Percentiles rank a stretch among this genome's conserved stretches.
Evolutionary conservation across 1,140 invertebrate species (phyloP).

Genomic region (Bombyx mandarina): DNA sequence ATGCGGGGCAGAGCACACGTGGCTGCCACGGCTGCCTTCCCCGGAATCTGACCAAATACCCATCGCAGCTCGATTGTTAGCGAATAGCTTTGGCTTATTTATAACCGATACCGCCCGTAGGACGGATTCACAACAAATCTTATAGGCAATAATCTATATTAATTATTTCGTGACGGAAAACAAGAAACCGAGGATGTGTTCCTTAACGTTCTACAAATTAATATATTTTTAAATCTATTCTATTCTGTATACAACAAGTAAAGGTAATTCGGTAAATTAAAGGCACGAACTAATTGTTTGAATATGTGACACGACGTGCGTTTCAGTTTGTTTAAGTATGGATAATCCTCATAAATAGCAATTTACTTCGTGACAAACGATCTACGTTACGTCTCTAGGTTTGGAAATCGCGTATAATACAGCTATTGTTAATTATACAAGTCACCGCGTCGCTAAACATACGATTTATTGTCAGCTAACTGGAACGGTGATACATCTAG

Average conservation of each 20-base stretch:
- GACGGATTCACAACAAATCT: no score
- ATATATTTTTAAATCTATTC: no score
- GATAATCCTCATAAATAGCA: conserved; percentile 66
- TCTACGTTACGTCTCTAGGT: conserved; percentile 41
- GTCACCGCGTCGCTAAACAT: conserved; percentile 58
- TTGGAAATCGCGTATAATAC: conserved; percentile 64
- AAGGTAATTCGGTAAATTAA: no score
- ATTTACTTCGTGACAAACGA: conserved; percentile 64
- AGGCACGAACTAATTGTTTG: no score
- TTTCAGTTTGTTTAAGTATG: conserved; percentile 29
- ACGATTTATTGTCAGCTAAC: conserved; percentile 64
- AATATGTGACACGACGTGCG: conserved; percentile 13
- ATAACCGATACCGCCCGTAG: conserved; percentile 29
- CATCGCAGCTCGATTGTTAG: conserved; percentile 59
- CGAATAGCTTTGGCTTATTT: conserved; percentile 64
- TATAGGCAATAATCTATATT: no score
- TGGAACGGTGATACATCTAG: conserved; percentile 49
- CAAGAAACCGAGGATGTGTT: no score
- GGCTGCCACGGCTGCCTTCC: conserved; percentile 51
- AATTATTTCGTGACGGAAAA: no score
- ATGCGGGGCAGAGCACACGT: conserved; percentile 64
- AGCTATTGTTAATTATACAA: conserved; percentile 64
- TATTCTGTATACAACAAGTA: no score
- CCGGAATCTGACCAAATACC: conserved; percentile 68
- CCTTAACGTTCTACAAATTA: no score